phyloP scores from a whole-genome alignment of 2,113 vertebrate species.

The Tachysurus fulvidraco region DNA sequence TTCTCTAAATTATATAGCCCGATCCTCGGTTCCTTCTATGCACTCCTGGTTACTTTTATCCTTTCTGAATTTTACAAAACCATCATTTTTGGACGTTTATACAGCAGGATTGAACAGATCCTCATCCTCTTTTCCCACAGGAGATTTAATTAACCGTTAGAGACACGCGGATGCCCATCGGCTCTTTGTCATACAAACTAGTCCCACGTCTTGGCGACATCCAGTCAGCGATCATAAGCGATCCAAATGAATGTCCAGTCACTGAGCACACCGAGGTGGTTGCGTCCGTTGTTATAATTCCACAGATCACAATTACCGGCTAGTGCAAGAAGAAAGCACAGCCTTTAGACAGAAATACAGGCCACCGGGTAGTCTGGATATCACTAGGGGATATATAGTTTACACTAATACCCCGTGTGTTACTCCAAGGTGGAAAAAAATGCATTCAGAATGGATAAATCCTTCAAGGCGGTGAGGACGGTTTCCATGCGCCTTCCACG shows the following conservation, averaged over 20 bases:
- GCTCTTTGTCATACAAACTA: conserved; percentile 14
- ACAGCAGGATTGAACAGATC: not conserved
- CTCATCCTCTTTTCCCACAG: not conserved
- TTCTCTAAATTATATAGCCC: conserved; percentile 48
- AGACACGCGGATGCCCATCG: conserved; percentile 10
- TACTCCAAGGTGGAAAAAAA: conserved; percentile 2
- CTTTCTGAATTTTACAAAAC: conserved; percentile 27
- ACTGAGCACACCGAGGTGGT: conserved; percentile 18
- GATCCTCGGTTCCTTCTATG: conserved; percentile 16
- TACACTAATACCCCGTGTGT: not conserved
- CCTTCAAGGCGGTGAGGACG: not conserved
- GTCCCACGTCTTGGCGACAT: not conserved
- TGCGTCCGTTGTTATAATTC: conserved; percentile 26
- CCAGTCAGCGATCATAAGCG: not conserved
- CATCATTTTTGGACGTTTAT: not conserved
- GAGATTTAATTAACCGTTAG: not conserved
- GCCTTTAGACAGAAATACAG: not conserved
- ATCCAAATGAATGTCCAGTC: conserved; percentile 14
- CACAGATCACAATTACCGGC: conserved; percentile 34
- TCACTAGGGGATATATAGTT: not conserved
- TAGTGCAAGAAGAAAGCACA: not conserved
- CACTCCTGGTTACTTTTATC: conserved; percentile 33
- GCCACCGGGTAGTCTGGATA: conserved; percentile 12
- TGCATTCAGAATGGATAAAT: not conserved
- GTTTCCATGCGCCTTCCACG: conserved; percentile 22